A percentile compares a stretch with the other conserved stretches of the same genome.
phyloP scores from a whole-genome alignment of 2,797 vertebrate genomes.

The Cephalopachus bancanus region DNA sequence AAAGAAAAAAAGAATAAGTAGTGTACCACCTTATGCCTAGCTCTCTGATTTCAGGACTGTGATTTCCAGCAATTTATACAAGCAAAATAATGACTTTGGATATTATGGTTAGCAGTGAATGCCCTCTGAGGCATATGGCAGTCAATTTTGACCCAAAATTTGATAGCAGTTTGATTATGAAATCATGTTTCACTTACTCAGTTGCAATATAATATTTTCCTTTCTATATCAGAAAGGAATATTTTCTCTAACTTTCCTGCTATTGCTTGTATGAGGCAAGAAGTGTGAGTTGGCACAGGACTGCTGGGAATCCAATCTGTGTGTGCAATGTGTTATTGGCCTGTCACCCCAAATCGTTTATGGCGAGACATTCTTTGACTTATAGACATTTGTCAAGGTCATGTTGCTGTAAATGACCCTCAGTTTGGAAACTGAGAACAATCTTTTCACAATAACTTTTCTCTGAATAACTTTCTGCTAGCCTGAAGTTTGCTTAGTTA shows the following conservation, averaged over 20 bases:
- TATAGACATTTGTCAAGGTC: constrained; percentile 78
- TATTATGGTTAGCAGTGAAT: neutral
- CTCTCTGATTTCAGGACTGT: neutral
- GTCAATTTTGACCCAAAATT: neutral
- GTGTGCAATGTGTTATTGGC: constrained; percentile 50
- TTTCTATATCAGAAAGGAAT: neutral
- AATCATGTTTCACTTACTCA: neutral
- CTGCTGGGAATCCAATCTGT: constrained; percentile 60
- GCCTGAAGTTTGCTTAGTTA: constrained; percentile 62
- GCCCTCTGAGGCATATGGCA: neutral
- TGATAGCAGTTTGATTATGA: neutral
- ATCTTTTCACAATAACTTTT: constrained; percentile 74
- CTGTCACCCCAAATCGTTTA: constrained; percentile 71
- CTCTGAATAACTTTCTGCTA: constrained; percentile 56
- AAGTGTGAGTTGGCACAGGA: neutral
- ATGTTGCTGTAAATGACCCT: constrained; percentile 67
- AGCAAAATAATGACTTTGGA: neutral
- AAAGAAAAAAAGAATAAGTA: no score
- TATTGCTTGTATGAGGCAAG: constrained; percentile 11
- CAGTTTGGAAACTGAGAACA: constrained; percentile 60
- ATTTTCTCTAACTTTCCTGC: neutral
- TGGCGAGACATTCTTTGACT: constrained; percentile 65
- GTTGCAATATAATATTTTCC: neutral
- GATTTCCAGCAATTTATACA: neutral
- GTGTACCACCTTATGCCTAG: neutral